Evolutionary conservation across 2,797 vertebrate species (phyloP).

Genomic region (Hirundo rustica): DNA sequence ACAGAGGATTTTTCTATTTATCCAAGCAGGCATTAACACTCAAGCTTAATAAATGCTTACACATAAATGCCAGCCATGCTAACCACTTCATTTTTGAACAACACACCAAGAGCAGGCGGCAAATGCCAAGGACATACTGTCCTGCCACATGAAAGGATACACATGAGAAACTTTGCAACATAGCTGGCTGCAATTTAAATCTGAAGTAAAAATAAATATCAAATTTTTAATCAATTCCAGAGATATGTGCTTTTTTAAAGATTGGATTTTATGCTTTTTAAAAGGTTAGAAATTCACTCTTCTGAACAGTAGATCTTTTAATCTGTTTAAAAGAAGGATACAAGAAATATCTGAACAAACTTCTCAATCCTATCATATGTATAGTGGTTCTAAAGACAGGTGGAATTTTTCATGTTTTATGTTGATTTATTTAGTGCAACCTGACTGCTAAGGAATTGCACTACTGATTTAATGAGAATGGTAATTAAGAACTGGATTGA

Average conservation of each 20-base stretch:
- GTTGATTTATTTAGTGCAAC: not conserved
- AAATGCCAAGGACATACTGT: slow-evolving; percentile 70
- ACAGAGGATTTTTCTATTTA: slow-evolving; percentile 7
- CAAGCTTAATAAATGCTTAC: slow-evolving; percentile 26
- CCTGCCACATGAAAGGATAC: slow-evolving; percentile 52
- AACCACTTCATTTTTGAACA: slow-evolving; percentile 66
- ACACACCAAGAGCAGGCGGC: slow-evolving; percentile 35
- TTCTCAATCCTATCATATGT: not conserved
- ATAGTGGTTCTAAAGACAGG: not conserved
- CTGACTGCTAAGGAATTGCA: not conserved
- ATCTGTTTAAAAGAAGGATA: not conserved
- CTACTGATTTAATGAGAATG: not conserved
- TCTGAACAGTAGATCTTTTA: not conserved
- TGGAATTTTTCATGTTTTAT: not conserved
- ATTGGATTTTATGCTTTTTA: not conserved
- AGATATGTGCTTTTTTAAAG: not conserved
- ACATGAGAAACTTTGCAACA: slow-evolving; percentile 4
- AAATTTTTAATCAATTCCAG: slow-evolving; percentile 22
- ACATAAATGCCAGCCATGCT: slow-evolving; percentile 38
- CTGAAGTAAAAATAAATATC: slow-evolving; percentile 52
- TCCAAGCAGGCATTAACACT: slow-evolving; percentile 42
- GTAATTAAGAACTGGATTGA: not conserved
- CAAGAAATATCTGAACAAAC: not conserved
- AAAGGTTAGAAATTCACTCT: not conserved
- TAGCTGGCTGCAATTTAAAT: slow-evolving; percentile 21